Evolutionary conservation across 2,113 vertebrate genomes (phyloP).

Genomic region (Neofelis nebulosa): DNA sequence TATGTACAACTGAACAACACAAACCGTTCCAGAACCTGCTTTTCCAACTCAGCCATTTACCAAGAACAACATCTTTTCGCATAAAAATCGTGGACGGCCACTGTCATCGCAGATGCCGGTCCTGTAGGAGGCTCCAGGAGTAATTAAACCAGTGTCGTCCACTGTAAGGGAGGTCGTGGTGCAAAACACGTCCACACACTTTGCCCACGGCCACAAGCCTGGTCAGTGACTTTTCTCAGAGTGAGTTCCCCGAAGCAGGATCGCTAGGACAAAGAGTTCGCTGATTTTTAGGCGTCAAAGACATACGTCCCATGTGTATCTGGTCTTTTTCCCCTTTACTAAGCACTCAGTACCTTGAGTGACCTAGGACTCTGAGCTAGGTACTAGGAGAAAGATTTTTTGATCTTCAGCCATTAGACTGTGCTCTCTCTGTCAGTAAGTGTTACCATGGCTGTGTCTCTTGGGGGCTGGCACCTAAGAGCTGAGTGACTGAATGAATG

Average conservation of each 20-base stretch:
- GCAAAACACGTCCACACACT: not conserved
- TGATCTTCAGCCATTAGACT: not conserved
- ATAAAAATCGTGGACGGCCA: rapidly evolving
- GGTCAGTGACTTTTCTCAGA: not conserved
- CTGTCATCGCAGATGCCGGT: rapidly evolving
- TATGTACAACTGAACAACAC: rapidly evolving
- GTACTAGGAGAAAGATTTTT: not conserved
- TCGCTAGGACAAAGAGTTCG: not conserved
- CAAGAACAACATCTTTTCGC: too few species aligned
- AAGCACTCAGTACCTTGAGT: not conserved
- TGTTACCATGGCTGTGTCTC: not conserved
- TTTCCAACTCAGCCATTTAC: not conserved
- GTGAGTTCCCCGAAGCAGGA: not conserved
- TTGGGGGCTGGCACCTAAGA: not conserved
- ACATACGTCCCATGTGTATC: not conserved
- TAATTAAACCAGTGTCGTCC: not conserved
- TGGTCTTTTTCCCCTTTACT: not conserved
- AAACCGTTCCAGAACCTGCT: not conserved
- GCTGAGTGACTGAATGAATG: not conserved
- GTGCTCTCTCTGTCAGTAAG: not conserved
- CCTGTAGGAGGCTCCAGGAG: not conserved
- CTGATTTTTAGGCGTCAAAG: not conserved
- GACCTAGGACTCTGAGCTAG: not conserved
- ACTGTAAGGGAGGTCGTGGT: rapidly evolving
- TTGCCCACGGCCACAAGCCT: not conserved